Conservation (phyloP, 2,888 invertebrate genomes). For the Agriopis leucophaearia region DNA sequence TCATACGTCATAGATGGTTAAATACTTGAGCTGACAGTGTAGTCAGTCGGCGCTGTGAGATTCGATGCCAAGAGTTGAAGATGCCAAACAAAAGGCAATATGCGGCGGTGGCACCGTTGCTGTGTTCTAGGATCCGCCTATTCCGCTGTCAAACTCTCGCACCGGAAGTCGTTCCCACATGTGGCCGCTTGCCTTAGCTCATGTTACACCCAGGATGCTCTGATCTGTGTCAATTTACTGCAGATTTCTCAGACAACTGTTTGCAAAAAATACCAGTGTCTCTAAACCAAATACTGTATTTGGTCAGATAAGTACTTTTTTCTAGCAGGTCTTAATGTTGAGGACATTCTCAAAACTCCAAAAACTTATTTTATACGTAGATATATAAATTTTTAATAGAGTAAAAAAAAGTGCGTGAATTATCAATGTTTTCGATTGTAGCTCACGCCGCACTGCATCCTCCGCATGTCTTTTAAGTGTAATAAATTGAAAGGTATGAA, state of each 20-base stretch:
- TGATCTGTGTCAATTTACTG: constrained; percentile 3
- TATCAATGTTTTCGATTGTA: too few species aligned
- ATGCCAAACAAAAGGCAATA: constrained; percentile 85
- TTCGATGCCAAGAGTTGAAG: constrained; percentile 82
- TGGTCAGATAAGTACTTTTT: too few species aligned
- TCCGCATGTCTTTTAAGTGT: too few species aligned
- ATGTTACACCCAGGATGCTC: background rate
- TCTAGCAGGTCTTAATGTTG: too few species aligned
- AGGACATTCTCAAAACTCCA: too few species aligned
- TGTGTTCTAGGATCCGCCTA: constrained; percentile 71
- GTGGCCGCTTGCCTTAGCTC: constrained; percentile 40
- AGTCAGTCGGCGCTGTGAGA: constrained; percentile 65
- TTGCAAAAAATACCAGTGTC: background rate
- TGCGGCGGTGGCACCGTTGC: constrained; percentile 64
- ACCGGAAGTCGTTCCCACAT: constrained; percentile 74
- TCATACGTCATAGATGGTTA: constrained; percentile 73
- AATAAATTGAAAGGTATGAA: too few species aligned
- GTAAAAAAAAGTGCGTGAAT: too few species aligned
- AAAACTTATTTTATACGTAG: too few species aligned
- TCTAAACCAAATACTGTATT: background rate
- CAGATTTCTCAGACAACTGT: background rate
- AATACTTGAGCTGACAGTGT: constrained; percentile 79
- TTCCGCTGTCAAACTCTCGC: constrained; percentile 68
- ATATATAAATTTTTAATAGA: too few species aligned
- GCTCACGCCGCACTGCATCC: too few species aligned